Evolutionary conservation across 1,140 invertebrate species (phyloP), one percentile per base, ranked within the genome.

Genomic region (Saxidomus purpurata): DNA sequence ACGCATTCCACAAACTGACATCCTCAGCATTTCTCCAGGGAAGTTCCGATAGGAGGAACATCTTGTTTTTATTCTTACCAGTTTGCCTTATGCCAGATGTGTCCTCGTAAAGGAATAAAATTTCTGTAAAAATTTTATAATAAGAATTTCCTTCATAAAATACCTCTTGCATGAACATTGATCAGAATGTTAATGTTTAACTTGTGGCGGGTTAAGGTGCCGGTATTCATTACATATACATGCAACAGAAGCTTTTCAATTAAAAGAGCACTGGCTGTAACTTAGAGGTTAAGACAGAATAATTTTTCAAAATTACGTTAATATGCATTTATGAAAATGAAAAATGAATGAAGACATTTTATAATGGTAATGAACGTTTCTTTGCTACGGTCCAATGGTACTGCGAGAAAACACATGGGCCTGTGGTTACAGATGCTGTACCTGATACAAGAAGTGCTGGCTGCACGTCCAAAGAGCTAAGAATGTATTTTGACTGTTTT

Each of bases 81-180:
- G 43, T 43, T 43, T 43, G n/a, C n/a, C 15, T 43, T 4, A 43
- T 43, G 15, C 43, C 43, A 43, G 43, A 43, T 43, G 59, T 63
- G 59, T 63, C 59, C 59, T 63, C n/a, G 3, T 28, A 63, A n/a
- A 19, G 11, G 59, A 63, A 28, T 63, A 28, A 25, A 63, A 63
- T 63, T 28, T 63, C 59, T 25, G 59, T 63, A 63, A 43, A 43
- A 43, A 43, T 28, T 63, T 63, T 28, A 63, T 63, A 63, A 63
- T 63, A 63, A 25, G 59, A 25, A 63, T n/a, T 63, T 63, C 59
- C 59, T 63, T 63, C 25, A 63, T 63, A 63, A 63, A 63, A 63
- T 63, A 63, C n/a, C 59, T 63, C 59, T 63, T 63, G 59, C 59
- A 63, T 63, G 59, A 63, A 63, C n/a, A 63, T n/a, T 63, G n/a